phyloP scores from a whole-genome alignment of 1,140 invertebrate species.

The Zaprionus vittiger region DNA sequence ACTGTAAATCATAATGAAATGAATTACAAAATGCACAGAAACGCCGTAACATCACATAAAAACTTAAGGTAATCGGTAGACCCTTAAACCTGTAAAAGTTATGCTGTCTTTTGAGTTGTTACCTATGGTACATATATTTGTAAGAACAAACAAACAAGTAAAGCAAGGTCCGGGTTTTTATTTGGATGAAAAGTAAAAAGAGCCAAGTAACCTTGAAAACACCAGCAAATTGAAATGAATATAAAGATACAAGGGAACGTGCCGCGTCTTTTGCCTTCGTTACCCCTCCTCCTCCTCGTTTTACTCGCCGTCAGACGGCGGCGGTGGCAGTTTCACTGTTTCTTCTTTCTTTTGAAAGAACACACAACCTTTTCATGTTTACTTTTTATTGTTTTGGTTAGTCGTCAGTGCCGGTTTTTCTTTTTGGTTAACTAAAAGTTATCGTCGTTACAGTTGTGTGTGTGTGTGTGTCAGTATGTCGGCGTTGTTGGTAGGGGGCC shows the following conservation, averaged over 20 bases:
- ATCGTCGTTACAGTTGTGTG: slow-evolving; percentile 37
- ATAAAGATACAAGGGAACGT: slow-evolving; percentile 4
- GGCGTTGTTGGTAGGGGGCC: slow-evolving; percentile 10
- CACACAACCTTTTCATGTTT: slow-evolving; percentile 51
- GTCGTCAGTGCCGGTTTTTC: slow-evolving; percentile 64
- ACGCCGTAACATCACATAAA: neutral
- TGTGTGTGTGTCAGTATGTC: slow-evolving; percentile 71
- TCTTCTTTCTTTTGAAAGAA: slow-evolving; percentile 35
- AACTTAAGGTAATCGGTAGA: neutral
- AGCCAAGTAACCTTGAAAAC: slow-evolving; percentile 1
- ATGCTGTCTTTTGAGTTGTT: neutral
- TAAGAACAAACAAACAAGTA: neutral
- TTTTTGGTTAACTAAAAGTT: slow-evolving; percentile 19
- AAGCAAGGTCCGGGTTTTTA: neutral
- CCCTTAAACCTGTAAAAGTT: neutral
- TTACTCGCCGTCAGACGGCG: neutral
- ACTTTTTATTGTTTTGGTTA: slow-evolving; percentile 73
- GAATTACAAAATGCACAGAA: neutral
- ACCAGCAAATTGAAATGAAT: neutral
- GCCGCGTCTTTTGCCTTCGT: slow-evolving; percentile 27
- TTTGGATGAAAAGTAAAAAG: neutral
- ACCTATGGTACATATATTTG: neutral
- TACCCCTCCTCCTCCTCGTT: slow-evolving; percentile 1
- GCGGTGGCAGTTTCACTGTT: slow-evolving; percentile 17
- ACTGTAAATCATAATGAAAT: no score